A percentile compares a stretch with the other conserved stretches of the same genome.
Conservation (phyloP, 2,797 vertebrate genomes). For the Potorous gilbertii region DNA sequence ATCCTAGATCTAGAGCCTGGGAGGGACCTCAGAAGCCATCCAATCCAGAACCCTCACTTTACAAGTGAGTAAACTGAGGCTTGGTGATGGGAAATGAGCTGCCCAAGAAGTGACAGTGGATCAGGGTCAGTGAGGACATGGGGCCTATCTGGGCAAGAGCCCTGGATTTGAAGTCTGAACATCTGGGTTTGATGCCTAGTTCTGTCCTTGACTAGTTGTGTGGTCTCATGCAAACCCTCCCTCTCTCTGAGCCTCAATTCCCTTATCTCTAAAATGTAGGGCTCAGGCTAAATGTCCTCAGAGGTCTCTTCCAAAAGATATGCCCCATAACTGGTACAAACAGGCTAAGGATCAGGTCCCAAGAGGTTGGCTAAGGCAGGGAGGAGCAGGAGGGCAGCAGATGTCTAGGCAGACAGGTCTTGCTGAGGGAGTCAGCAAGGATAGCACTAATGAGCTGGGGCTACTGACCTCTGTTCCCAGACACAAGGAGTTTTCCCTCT, state of each 20-base stretch:
- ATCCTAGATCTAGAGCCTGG: conserved; percentile 47
- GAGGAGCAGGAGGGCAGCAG: neutral
- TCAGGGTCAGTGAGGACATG: neutral
- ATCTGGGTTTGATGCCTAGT: neutral
- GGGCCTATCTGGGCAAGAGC: neutral
- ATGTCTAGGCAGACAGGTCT: neutral
- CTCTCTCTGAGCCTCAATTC: neutral
- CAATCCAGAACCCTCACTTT: neutral
- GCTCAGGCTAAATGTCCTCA: neutral
- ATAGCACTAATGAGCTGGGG: neutral
- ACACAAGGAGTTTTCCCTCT: conserved; percentile 33
- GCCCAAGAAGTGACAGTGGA: neutral
- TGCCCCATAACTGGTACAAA: neutral
- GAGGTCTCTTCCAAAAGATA: conserved; percentile 14
- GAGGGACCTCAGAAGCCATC: conserved; percentile 32
- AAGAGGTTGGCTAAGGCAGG: conserved; percentile 10
- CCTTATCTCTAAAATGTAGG: neutral
- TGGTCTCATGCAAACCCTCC: neutral
- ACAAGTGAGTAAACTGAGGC: neutral
- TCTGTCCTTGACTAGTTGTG: neutral
- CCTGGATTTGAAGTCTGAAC: neutral
- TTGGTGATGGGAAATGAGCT: neutral
- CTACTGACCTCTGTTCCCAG: conserved; percentile 12
- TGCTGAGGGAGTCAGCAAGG: neutral
- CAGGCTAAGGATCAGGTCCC: conserved; percentile 39